phyloP scores from a whole-genome alignment of 2,888 invertebrate species.

The Cephonodes hylas region DNA sequence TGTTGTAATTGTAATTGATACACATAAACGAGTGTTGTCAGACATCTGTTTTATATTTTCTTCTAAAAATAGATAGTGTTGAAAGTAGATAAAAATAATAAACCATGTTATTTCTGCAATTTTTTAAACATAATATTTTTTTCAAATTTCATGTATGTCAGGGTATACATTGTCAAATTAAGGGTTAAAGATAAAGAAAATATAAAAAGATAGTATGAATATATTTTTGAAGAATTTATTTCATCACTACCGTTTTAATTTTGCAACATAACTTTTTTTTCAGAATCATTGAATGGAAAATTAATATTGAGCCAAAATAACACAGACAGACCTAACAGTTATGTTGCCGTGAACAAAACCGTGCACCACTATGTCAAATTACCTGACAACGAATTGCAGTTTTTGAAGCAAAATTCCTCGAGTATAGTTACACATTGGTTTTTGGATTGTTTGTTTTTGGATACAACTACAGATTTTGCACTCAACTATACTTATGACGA shows the following conservation, averaged over 20 bases:
- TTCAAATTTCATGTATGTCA: no score
- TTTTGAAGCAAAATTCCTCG: constrained; percentile 72
- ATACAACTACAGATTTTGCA: constrained; percentile 81
- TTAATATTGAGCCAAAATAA: constrained; percentile 84
- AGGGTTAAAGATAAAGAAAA: neutral
- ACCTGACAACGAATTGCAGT: constrained; percentile 82
- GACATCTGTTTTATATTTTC: no score
- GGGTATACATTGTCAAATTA: no score
- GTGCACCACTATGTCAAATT: constrained; percentile 82
- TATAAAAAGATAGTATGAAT: no score
- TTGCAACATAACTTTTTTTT: no score
- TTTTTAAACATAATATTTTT: no score
- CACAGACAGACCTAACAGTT: constrained; percentile 75
- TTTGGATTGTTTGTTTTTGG: constrained; percentile 87
- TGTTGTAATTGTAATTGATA: no score
- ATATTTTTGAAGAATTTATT: neutral
- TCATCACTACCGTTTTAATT: no score
- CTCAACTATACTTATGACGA: constrained; percentile 84
- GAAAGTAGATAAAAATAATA: no score
- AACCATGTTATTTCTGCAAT: no score
- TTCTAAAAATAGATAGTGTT: no score
- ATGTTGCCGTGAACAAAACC: constrained; percentile 83
- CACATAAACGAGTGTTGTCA: no score
- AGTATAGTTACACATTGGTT: constrained; percentile 88
- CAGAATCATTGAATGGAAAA: constrained; percentile 86